phyloP scores from a whole-genome alignment of 2,113 vertebrate species.

The Pollachius pollachius region DNA sequence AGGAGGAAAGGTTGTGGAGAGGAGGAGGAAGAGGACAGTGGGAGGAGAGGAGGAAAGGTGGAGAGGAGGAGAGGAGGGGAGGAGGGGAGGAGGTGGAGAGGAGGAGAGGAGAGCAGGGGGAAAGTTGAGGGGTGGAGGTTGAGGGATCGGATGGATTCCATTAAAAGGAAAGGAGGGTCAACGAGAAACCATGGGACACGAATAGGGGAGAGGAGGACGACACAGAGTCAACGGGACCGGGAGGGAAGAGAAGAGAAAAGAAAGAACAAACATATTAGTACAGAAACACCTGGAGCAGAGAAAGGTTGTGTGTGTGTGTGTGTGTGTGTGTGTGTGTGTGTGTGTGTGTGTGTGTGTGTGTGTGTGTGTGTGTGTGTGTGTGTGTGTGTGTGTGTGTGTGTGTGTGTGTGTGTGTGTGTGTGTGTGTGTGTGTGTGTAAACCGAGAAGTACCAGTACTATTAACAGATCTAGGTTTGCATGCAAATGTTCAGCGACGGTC shows the following conservation, averaged over 20 bases:
- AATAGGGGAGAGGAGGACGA: background rate
- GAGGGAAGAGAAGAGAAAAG: background rate
- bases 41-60: no score
- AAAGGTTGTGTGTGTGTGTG: background rate
- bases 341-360: conserved; percentile 11
- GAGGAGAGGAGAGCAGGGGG: no score
- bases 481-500: no score
- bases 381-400: conserved; percentile 1
- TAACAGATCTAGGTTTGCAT: no score
- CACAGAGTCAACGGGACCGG: background rate
- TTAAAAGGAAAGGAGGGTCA: background rate
- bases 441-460: background rate
- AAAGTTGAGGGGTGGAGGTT: background rate
- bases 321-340: conserved; percentile 3
- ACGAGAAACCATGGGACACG: background rate
- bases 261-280: conserved; percentile 35
- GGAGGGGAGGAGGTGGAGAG: no score
- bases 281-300: conserved; percentile 17
- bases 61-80: no score
- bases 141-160: conserved; percentile 7
- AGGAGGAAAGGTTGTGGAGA: no score
- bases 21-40: no score
- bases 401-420: conserved; percentile 6
- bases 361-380: background rate
- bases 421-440: background rate